A percentile compares a stretch with the other conserved stretches of the same genome.
phyloP scores from a whole-genome alignment of 2,888 invertebrate genomes.

The Euproctis similis region DNA sequence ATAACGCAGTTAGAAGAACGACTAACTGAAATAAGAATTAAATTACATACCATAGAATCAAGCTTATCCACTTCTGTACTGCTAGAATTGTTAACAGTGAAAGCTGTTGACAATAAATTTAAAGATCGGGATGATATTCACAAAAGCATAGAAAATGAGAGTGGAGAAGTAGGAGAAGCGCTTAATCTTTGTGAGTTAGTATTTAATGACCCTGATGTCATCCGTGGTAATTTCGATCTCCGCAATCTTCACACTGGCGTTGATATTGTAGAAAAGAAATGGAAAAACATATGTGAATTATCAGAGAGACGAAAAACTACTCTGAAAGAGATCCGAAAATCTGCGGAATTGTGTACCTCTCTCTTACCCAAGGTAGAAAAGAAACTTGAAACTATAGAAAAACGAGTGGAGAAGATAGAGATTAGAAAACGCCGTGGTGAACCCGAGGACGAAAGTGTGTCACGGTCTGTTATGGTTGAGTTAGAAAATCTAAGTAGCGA shows the following conservation, averaged over 20 bases:
- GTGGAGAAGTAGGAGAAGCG: conserved; percentile 85
- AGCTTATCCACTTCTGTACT: conserved; percentile 80
- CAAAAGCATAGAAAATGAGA: conserved; percentile 84
- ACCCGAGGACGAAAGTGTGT: conserved; percentile 70
- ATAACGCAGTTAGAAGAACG: conserved; percentile 82
- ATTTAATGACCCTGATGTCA: conserved; percentile 82
- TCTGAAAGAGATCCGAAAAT: conserved; percentile 70
- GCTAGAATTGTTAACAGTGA: conserved; percentile 79
- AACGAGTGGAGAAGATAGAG: conserved; percentile 71
- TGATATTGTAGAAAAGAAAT: conserved; percentile 84
- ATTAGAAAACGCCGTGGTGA: conserved; percentile 60
- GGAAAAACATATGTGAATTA: conserved; percentile 85
- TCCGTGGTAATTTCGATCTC: conserved; percentile 82
- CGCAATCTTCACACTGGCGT: conserved; percentile 80
- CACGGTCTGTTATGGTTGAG: conserved; percentile 72
- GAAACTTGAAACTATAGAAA: conserved; percentile 76
- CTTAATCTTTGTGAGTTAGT: conserved; percentile 86
- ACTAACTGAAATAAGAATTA: conserved; percentile 81
- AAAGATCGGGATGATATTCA: conserved; percentile 84
- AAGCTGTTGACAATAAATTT: conserved; percentile 80
- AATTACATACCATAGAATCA: conserved; percentile 83
- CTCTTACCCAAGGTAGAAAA: conserved; percentile 80
- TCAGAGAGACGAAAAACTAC: conserved; percentile 78
- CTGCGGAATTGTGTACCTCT: conserved; percentile 78
- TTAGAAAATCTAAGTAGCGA: conserved; percentile 78